Base-by-base conservation (phyloP, 2,113 vertebrate species). In the Gobiocypris rarus region DNA sequence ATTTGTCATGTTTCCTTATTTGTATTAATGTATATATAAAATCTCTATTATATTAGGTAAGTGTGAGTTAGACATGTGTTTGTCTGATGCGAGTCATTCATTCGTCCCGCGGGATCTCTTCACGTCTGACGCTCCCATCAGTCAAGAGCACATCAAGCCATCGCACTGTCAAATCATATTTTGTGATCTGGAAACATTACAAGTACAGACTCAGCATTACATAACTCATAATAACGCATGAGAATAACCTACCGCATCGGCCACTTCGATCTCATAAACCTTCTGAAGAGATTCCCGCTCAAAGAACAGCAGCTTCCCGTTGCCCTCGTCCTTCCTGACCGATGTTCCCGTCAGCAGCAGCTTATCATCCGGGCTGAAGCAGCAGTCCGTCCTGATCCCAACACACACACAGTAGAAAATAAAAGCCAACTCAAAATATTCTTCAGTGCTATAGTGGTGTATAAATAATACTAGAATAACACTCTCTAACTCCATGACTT, bases 351-450 rank as follows among this genome's bases (percentile, higher is more conserved):
- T 99, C 73, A 99, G 93, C 3, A 99, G 63, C 75, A 99, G 95
- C 88, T 95, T 96, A 91, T 99, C 97, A 59, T 99, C 98, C 9
- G 98, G 98, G 87, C 98, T 99, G 83, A 99, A 99, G 86, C 97
- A 98, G 91, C 97, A 99, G 89, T 99, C 98, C 0, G 97, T 97
- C 97, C 97, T 99, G 89, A 1, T 22, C 48, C 14, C 6, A 22
- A 54, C 22, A 22, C 52, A 54, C 3, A n/a, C n/a, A n/a, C n/a
- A n/a, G n/a, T n/a, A n/a, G 45, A 48, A 48, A 48, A 48, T 48
- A 34, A 4, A 34, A 34, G 4, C 34, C 3, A 34, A 34, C 4
- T 34, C 34, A 34, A 34, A 34, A 34, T 4, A 31, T 31, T 1
- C 31, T 2, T 31, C 3, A 31, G 31, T 31, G 3, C 1, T 31